Evolutionary conservation across 2,113 vertebrate species (phyloP).

Genomic region (Ageneiosus marmoratus): DNA sequence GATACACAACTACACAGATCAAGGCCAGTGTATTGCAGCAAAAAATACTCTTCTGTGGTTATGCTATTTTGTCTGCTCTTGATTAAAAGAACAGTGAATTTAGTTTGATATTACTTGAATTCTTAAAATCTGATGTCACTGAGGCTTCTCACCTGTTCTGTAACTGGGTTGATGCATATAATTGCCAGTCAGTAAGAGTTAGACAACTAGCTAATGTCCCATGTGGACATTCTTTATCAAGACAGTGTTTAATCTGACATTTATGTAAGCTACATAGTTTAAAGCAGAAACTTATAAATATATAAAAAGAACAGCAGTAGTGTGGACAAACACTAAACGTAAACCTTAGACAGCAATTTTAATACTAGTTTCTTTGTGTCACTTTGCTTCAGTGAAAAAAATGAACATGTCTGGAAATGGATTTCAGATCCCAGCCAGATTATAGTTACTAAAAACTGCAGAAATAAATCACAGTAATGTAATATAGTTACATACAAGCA

Average conservation of each 20-base stretch:
- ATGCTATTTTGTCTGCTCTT: background rate
- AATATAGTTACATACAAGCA: background rate
- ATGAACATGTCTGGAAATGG: background rate
- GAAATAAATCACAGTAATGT: background rate
- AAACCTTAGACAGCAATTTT: background rate
- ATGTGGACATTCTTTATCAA: background rate
- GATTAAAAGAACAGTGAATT: background rate
- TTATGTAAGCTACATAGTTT: slow-evolving; percentile 15
- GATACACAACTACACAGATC: background rate
- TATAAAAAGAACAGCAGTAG: background rate
- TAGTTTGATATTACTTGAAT: background rate
- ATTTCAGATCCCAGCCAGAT: background rate
- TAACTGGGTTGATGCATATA: slow-evolving; percentile 7
- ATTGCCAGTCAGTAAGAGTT: slow-evolving; percentile 12
- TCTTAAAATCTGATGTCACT: background rate
- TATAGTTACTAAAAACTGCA: background rate
- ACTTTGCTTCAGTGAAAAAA: background rate
- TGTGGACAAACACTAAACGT: background rate
- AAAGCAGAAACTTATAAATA: background rate
- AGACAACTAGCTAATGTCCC: slow-evolving; percentile 14
- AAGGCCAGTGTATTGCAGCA: background rate
- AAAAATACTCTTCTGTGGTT: background rate
- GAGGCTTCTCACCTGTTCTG: background rate
- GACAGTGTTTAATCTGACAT: slow-evolving; percentile 4
- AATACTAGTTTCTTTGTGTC: background rate